A percentile compares a stretch with the other conserved stretches of the same genome.
Conservation (phyloP, 1,140 invertebrate genomes). For the Neoseiulus cucumeris region DNA sequence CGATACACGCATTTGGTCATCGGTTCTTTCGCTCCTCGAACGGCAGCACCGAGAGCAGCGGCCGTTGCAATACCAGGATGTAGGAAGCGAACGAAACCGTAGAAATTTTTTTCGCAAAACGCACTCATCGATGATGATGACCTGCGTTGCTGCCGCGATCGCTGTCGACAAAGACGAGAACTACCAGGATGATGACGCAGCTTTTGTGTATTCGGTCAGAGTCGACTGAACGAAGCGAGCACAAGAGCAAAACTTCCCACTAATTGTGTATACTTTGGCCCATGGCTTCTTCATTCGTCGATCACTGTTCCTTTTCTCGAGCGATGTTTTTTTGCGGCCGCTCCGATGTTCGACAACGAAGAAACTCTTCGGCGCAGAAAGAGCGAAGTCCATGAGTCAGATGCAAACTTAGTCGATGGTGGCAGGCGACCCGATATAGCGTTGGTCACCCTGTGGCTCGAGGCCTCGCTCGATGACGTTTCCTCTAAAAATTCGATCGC, state of each 20-base stretch:
- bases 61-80: background rate
- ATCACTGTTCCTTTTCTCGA: background rate
- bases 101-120: background rate
- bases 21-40: background rate
- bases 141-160: background rate
- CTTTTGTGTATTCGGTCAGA: background rate
- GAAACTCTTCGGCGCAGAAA: background rate
- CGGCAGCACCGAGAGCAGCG: background rate
- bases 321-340: background rate
- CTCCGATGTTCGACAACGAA: background rate
- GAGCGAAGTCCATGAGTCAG: background rate
- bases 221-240: background rate
- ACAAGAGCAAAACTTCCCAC: background rate
- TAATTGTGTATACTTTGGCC: slow-evolving; percentile 10
- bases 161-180: background rate
- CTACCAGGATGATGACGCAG: background rate
- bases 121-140: background rate
- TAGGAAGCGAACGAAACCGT: background rate
- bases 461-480: background rate
- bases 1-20: background rate
- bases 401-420: background rate
- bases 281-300: background rate
- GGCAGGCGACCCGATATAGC: background rate
- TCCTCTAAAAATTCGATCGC: too few species aligned
- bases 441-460: background rate